Evolutionary conservation across 2,888 invertebrate species (phyloP), one percentile per base, ranked within the genome.

Genomic region (Tipula vernalis): DNA sequence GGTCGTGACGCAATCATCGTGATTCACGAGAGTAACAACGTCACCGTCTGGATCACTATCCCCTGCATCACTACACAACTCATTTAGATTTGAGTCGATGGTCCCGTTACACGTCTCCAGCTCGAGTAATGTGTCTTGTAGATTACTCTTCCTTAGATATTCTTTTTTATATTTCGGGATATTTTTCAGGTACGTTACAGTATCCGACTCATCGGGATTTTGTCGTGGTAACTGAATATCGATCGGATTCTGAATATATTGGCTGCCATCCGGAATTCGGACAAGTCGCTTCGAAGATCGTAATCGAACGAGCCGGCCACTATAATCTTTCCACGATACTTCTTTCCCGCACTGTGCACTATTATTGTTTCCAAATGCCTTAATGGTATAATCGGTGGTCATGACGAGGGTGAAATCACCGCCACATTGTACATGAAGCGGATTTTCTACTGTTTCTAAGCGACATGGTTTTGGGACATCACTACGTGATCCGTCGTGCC

Each of bases 401-500:
- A 92, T 91, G 47, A 92, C 91, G n/a, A 92, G 88, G 5, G 92
- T 92, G 85, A 91, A 92, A 87, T 92, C 92, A 1, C 91, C 91
- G 2, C 92, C 92, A 87, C 92, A 92, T 86, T 91, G 91, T 39
- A 92, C 91, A 88, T 90, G 89, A 89, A 91, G 90, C 0, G 91
- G 91, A 57, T 89, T 89, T 71, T 91, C 91, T 10, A 92, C 90
- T 86, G 89, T 90, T 36, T 91, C 91, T 12, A 91, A 89, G 10
- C 91, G 90, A 12, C 90, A 89, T 5, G 92, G 92, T 87, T 90
- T 90, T 6, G 89, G 87, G 0, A 92, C 89, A 0, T 91, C 89
- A 13, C 90, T 90, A 0, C 91, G 89, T 85, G 91, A 91, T 87
- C 91, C 91, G 87, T 91, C 91, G 1, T 91, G 91, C 28, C 97